These are phyloP conservation scores for Morelia viridis DNA, from an alignment of 2,797 vertebrate species.

Conservation along the genomic window DNA sequence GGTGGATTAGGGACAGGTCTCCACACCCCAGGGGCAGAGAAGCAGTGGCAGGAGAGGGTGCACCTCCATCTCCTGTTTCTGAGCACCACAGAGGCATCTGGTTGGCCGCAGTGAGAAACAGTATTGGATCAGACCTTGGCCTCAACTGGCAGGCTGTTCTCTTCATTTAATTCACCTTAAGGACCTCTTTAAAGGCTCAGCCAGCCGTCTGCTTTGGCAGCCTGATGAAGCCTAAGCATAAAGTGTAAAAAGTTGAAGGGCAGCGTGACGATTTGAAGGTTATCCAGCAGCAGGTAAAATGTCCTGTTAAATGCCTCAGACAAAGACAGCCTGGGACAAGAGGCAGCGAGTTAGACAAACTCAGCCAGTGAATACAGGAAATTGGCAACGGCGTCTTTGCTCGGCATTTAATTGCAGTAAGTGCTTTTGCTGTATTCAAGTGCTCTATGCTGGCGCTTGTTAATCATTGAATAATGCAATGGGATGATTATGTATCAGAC, in stretches of 20 bases:
- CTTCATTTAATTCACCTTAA: neutral
- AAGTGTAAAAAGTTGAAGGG: neutral
- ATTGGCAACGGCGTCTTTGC: neutral
- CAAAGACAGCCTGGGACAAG: neutral
- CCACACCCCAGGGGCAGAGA: neutral
- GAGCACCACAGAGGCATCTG: neutral
- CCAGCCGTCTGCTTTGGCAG: neutral
- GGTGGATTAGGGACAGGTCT: neutral
- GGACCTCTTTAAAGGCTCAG: neutral
- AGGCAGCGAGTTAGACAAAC: slow-evolving; percentile 22
- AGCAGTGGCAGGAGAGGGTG: neutral
- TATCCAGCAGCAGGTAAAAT: neutral
- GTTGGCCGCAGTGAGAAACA: neutral
- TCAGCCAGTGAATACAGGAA: neutral
- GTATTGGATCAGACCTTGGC: neutral
- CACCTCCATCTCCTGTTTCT: neutral
- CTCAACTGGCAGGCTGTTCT: neutral
- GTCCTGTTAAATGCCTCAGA: slow-evolving; percentile 1
- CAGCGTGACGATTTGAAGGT: slow-evolving; percentile 6
- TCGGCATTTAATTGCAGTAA: neutral
- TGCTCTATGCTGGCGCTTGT: neutral
- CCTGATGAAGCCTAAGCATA: neutral
- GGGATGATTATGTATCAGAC: slow-evolving; percentile 1
- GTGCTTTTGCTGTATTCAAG: neutral
- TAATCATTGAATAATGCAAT: slow-evolving; percentile 17